Base-by-base conservation (phyloP, 2,113 vertebrate genomes). In the Macquaria ambigua region DNA sequence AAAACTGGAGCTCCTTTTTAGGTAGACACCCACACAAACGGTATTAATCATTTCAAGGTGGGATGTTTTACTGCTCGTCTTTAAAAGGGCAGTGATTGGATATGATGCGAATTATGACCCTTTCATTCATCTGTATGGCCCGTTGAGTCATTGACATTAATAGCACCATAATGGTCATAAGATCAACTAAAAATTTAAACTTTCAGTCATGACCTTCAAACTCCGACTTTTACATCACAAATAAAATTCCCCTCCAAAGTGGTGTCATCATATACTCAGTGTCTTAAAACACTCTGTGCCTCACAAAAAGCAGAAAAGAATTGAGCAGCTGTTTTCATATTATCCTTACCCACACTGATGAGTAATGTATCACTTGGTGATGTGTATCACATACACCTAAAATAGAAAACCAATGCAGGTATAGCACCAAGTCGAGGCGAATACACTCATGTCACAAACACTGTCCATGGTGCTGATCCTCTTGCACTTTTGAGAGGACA, bases 61-160 rank as follows among this genome's bases (percentile, higher is more conserved):
- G 9, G 6, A 67, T 41, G 18, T 23, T 81, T 74, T 31, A 84
- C 3, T 46, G 56, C 66, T n/a, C 7, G 0, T 43, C 28, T 48
- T 28, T 52, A 46, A 82, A 77, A 86, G 68, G 31, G 37, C 62
- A 74, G 14, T 2, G 37, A 62, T 48, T 7, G 2, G 16, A 18
- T 62, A 68, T 50, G 28, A 68, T 68, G 61, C 8, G 63, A 53
- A 39, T 82, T 74, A 74, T 75, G 70, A 79, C 14, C 10, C 31
- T 58, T 39, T 76, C 59, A 61, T 52, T 64, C 37, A 66, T 81
- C 41, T 39, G 5, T 37, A 39, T 43, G 15, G 31, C 21, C 48
- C 53, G 8, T 61, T 1, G 21, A 87, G 62, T 71, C 76, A 25
- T 3, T 56, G 39, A 50, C 50, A 41, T 70, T 70, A 75, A 79